Evolutionary conservation across 2,888 invertebrate species (phyloP).

Genomic region (Lumbricus terrestris): DNA sequence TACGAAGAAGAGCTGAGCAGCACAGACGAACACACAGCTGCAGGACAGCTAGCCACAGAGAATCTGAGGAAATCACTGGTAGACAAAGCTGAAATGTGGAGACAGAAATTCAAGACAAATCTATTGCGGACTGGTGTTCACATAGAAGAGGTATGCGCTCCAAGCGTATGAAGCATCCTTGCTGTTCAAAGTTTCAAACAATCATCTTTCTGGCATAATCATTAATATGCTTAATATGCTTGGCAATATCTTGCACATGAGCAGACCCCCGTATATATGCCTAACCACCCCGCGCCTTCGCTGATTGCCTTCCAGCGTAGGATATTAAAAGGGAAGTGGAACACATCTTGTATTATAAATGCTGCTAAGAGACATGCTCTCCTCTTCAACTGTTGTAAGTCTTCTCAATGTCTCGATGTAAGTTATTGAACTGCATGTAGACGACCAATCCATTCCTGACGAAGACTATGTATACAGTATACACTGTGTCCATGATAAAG

Average conservation of each 20-base stretch:
- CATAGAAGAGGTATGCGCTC: constrained; percentile 15
- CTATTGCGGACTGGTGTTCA: constrained; percentile 12
- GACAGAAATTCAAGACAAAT: constrained; percentile 32
- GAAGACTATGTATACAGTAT: too few relatives aligned
- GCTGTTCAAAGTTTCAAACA: neutral
- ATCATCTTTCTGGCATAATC: neutral
- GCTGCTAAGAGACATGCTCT: neutral
- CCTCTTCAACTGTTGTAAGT: neutral
- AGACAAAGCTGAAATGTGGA: constrained; percentile 22
- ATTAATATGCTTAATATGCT: neutral
- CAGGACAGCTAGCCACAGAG: constrained; percentile 31
- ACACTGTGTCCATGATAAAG: too few relatives aligned
- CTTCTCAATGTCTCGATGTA: neutral
- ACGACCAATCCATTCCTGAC: neutral
- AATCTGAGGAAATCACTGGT: constrained; percentile 13
- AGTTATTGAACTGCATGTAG: neutral
- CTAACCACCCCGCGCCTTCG: neutral
- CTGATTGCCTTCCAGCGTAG: neutral
- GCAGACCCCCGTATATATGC: too few relatives aligned
- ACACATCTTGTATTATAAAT: neutral
- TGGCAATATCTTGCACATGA: neutral
- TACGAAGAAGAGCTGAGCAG: constrained; percentile 59
- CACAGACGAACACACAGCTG: constrained; percentile 37
- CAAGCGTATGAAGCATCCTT: neutral
- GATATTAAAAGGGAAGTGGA: too few relatives aligned